Evolutionary conservation across 1,140 invertebrate species (phyloP).

Genomic region (Dryas iulia): DNA sequence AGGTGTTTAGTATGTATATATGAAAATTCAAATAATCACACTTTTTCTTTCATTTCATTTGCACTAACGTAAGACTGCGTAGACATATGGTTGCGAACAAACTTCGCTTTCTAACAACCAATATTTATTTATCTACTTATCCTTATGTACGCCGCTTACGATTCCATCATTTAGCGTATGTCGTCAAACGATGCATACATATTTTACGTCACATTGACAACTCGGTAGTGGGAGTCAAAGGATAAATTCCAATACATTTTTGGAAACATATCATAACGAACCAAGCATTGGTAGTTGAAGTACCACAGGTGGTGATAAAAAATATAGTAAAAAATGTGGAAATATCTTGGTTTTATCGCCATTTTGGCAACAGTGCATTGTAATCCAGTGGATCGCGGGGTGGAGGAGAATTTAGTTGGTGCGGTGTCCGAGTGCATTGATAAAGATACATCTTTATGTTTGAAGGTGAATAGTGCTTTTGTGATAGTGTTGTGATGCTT

Average conservation of each 20-base stretch:
- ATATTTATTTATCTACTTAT: constrained; percentile 79
- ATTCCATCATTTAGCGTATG: constrained; percentile 59
- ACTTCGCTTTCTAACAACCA: constrained; percentile 75
- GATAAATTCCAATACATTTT: constrained; percentile 74
- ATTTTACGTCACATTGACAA: constrained; percentile 58
- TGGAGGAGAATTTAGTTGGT: constrained; percentile 70
- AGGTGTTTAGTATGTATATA: constrained; percentile 37
- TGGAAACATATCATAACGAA: constrained; percentile 68
- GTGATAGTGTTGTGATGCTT: constrained; percentile 52
- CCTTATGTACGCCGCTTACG: constrained; percentile 53
- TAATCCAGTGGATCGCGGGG: constrained; percentile 61
- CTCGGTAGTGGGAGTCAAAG: constrained; percentile 61
- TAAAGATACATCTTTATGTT: constrained; percentile 66
- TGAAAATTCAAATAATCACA: constrained; percentile 74
- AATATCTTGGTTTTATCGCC: constrained; percentile 54
- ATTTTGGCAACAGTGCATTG: constrained; percentile 56
- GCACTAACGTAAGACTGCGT: constrained; percentile 57
- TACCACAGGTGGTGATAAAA: constrained; percentile 31
- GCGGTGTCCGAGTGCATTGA: constrained; percentile 70
- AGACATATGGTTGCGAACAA: constrained; percentile 61
- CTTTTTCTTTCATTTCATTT: constrained; percentile 79
- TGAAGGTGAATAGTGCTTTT: constrained; percentile 69
- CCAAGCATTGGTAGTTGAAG: constrained; percentile 51
- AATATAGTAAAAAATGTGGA: constrained; percentile 58
- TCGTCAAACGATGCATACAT: constrained; percentile 56